Conservation (phyloP, 1,140 invertebrate species). For the Habropoda laboriosa region DNA sequence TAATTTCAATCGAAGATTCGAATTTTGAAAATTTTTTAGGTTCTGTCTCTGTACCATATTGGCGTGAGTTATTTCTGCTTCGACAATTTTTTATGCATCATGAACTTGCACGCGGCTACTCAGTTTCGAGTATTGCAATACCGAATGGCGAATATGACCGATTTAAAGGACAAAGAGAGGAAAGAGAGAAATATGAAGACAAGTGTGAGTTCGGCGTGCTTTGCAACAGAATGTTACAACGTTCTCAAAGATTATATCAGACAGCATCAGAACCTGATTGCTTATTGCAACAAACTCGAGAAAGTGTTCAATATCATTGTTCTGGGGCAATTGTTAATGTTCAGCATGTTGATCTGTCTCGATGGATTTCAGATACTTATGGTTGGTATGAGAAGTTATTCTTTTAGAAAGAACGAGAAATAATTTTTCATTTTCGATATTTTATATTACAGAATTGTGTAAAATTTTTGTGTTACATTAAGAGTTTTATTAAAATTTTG, state of each 20-base stretch:
- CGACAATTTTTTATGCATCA: conserved; percentile 56
- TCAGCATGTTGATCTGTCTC: conserved; percentile 61
- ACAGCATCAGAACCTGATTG: conserved; percentile 46
- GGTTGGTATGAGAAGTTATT: conserved; percentile 37
- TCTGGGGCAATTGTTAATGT: conserved; percentile 53
- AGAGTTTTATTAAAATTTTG: too few relatives aligned
- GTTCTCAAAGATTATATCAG: conserved; percentile 40
- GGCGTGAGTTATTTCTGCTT: conserved; percentile 60
- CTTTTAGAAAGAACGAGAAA: too few relatives aligned
- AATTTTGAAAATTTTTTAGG: conserved; percentile 16
- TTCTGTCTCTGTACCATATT: conserved; percentile 21
- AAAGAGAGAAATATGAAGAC: neutral
- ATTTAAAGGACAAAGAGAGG: neutral
- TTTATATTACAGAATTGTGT: too few relatives aligned
- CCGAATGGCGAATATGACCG: neutral
- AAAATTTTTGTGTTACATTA: too few relatives aligned
- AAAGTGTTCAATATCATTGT: conserved; percentile 43
- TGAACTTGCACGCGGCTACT: conserved; percentile 44
- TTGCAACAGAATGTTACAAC: neutral
- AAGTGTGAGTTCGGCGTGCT: too few relatives aligned
- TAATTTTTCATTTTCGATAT: too few relatives aligned
- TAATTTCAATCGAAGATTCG: too few relatives aligned
- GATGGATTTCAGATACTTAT: conserved; percentile 56
- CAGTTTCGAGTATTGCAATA: conserved; percentile 61
- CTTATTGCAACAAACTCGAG: conserved; percentile 44